Evolutionary conservation across 2,888 invertebrate genomes (phyloP).

Genomic region (Phyllotreta striolata): DNA sequence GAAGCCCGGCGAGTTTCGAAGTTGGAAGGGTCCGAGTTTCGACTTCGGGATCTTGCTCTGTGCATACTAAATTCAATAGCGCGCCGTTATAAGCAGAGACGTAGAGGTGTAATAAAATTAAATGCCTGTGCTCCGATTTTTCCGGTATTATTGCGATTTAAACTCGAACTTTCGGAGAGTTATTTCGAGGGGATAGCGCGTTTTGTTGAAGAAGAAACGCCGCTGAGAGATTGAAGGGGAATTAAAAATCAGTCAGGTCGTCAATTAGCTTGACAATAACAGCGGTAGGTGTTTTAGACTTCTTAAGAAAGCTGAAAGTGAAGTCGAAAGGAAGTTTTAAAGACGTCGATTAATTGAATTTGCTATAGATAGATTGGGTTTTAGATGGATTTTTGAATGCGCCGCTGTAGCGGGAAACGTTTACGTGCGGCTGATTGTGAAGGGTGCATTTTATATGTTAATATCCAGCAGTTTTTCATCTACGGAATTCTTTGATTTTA

Average conservation of each 20-base stretch:
- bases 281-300: constrained; percentile 3
- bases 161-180: too few species aligned
- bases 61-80: too few species aligned
- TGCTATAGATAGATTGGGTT: neutral
- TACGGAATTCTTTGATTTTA: too few species aligned
- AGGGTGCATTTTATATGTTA: too few species aligned
- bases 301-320: constrained; percentile 6
- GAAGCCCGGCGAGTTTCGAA: constrained; percentile 22
- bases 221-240: neutral
- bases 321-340: constrained; percentile 9
- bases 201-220: neutral
- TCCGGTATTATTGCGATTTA: too few species aligned
- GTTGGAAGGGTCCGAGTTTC: constrained; percentile 7
- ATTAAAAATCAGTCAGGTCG: constrained; percentile 19
- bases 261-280: constrained; percentile 16
- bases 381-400: neutral
- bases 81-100: too few species aligned
- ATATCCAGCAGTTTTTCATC: too few species aligned
- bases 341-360: constrained; percentile 7
- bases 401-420: too few species aligned
- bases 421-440: too few species aligned
- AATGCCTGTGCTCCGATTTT: too few species aligned
- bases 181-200: neutral
- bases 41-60: too few species aligned
- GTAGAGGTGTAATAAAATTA: too few species aligned